Base-by-base conservation (phyloP, 2,888 invertebrate species). In the Idaea dimidiata region DNA sequence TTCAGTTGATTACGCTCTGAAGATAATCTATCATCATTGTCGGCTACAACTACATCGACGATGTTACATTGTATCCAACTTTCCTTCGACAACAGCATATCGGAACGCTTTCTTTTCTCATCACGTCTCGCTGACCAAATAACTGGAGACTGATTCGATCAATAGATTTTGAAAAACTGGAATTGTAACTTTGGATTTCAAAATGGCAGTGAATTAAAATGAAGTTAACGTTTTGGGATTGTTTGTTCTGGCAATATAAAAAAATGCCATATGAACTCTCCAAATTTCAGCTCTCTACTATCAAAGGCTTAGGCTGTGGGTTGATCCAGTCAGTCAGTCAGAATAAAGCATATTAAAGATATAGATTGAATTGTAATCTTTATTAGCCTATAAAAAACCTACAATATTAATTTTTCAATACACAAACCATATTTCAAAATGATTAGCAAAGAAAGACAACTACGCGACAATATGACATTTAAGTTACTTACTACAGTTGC, bases 11-110 rank as follows among this genome's bases (percentile, higher is more conserved):
- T 43, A 10, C 10, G 43, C 43, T 43, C 43, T 10, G 43, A 43
- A 8, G 14, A 8, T 43, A 43, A 43, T 43, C 43, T 43, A 43
- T 43, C 43, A 43, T 43, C 43, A 43, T 43, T 43, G 43, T 43
- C 10, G 14, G 43, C 43, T 14, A 14, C 43, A 14, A 63, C 75
- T 60, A 75, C 69, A 73, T 72, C 43, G 55, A 32, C 60, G 69
- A 69, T 3, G 43, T 43, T 70, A 62, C 71, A 67, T 63, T 67
- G 65, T 65, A 74, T 70, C 72, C 75, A 71, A 73, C 66, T 70
- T 76, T 74, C 70, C 68, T 69, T 63, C 57, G 61, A 17, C 33
- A 62, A 59, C 16, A 54, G 60, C 62, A 61, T 60, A 67, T 67
- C 16, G 18, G 62, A 56, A 61, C 66, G 67, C 69, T 75, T 76